phyloP scores from a whole-genome alignment of 1,140 invertebrate genomes.

The Trichomalopsis sarcophagae region DNA sequence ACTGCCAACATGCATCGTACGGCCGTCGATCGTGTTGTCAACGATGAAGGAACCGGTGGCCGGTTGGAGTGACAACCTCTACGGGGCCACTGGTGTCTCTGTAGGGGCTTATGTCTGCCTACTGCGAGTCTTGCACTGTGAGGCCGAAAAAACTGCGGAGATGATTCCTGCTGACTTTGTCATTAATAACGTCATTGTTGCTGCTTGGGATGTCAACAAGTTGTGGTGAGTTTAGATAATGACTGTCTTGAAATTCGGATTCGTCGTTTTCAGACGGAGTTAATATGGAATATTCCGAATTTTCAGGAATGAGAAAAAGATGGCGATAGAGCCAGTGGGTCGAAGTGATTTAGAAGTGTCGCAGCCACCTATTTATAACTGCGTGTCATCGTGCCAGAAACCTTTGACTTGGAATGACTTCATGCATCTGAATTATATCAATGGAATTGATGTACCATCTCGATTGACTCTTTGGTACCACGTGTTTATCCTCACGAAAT shows the following conservation, averaged over 20 bases:
- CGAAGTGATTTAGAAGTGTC: background rate
- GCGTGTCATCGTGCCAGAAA: constrained; percentile 76
- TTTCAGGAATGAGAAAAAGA: background rate
- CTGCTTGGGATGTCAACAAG: constrained; percentile 80
- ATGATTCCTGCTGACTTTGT: constrained; percentile 91
- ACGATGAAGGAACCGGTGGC: constrained; percentile 82
- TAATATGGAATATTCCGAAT: background rate
- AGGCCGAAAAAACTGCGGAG: constrained; percentile 81
- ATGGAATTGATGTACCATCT: constrained; percentile 71
- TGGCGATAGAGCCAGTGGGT: constrained; percentile 24
- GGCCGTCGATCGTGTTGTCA: constrained; percentile 85
- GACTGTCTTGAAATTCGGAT: background rate
- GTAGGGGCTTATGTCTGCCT: constrained; percentile 83
- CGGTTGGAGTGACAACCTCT: constrained; percentile 92
- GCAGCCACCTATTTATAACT: constrained; percentile 76
- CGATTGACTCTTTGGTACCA: constrained; percentile 75
- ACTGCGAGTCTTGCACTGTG: constrained; percentile 81
- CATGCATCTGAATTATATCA: constrained; percentile 70
- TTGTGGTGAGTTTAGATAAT: constrained; percentile 62
- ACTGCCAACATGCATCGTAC: constrained; percentile 84
- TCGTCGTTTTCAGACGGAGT: background rate
- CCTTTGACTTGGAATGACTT: constrained; percentile 77
- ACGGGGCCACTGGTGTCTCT: constrained; percentile 84
- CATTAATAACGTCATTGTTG: constrained; percentile 86
- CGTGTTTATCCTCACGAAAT: constrained; percentile 71